phyloP scores from a whole-genome alignment of 2,888 invertebrate genomes.

The Drosophila mulleri region DNA sequence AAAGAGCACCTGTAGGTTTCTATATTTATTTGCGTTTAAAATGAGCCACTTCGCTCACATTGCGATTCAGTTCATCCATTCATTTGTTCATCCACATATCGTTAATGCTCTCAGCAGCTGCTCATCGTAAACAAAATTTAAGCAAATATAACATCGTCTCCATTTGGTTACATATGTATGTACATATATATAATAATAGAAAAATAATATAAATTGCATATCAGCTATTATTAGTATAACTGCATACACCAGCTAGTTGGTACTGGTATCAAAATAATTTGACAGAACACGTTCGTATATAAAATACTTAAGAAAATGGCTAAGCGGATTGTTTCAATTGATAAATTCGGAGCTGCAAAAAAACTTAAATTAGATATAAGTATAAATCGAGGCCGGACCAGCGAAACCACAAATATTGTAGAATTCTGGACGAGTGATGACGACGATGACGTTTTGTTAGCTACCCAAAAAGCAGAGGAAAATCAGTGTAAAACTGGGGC shows the following conservation, averaged over 20 bases:
- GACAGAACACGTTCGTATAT: neutral
- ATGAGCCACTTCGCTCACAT: neutral
- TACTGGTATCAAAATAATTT: neutral
- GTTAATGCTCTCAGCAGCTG: neutral
- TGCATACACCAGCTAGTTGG: neutral
- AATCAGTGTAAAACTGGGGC: constrained; percentile 34
- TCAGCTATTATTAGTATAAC: neutral
- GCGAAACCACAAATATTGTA: constrained; percentile 24
- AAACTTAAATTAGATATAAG: constrained; percentile 81
- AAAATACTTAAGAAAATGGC: constrained; percentile 62
- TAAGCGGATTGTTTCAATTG: constrained; percentile 76
- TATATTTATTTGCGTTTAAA: neutral
- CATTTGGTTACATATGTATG: too few species aligned
- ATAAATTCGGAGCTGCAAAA: constrained; percentile 77
- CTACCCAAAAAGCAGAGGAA: constrained; percentile 82
- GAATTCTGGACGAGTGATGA: constrained; percentile 84
- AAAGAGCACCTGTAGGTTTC: neutral
- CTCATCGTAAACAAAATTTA: constrained; percentile 1
- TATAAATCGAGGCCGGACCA: constrained; percentile 56
- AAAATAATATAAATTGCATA: too few species aligned
- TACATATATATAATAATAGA: too few species aligned
- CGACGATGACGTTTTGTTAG: constrained; percentile 82
- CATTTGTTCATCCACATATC: neutral
- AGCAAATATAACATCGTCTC: neutral
- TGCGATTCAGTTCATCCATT: neutral